phyloP scores from a whole-genome alignment of 2,797 vertebrate species.

The Eidolon dupreanum region DNA sequence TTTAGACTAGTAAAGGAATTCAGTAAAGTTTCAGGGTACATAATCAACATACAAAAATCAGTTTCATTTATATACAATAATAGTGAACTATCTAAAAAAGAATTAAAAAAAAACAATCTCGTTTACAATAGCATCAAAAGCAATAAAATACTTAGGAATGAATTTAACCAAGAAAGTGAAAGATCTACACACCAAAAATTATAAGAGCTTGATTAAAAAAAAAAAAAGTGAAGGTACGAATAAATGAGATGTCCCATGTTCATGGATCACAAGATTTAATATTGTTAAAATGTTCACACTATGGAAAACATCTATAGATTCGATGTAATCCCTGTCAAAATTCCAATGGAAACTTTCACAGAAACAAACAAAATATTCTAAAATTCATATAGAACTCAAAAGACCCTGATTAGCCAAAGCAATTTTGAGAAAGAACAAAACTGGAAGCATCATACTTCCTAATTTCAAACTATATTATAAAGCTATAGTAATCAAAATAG shows the following conservation, averaged over 20 bases:
- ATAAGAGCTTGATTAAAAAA: not conserved
- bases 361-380: not conserved
- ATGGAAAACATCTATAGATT: not conserved
- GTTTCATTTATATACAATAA: not conserved
- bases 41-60: not conserved
- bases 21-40: not conserved
- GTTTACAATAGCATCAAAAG: not conserved
- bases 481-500: not conserved
- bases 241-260: not conserved
- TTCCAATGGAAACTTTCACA: not conserved
- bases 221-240: not conserved
- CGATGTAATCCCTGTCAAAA: not conserved
- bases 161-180: not conserved
- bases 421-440: not conserved
- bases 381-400: not conserved
- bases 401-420: not conserved
- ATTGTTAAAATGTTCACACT: not conserved
- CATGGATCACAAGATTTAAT: not conserved
- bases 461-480: not conserved
- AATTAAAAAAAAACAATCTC: not conserved
- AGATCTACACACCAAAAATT: not conserved
- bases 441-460: not conserved
- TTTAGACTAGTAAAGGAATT: not conserved
- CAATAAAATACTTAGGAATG: not conserved
- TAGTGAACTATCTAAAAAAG: not conserved